Evolutionary conservation across 2,888 invertebrate genomes (phyloP).

Genomic region (Thera obeliscata): DNA sequence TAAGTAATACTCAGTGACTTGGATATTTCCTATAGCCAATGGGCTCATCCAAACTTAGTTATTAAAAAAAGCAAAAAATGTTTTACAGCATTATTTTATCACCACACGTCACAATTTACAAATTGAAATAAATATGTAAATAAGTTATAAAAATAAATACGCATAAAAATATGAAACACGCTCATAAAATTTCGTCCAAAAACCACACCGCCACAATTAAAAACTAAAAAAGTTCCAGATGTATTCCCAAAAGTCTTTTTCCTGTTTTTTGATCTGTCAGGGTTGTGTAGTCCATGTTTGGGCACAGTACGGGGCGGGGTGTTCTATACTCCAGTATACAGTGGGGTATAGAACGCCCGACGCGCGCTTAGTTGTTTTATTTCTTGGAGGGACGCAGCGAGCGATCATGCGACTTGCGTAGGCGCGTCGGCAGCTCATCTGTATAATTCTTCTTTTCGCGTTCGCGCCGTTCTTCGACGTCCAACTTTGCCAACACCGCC

Average conservation of each 20-base stretch:
- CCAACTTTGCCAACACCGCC: slow-evolving; percentile 60
- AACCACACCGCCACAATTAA: slow-evolving; percentile 38
- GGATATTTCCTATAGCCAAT: no score
- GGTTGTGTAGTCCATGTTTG: slow-evolving; percentile 2
- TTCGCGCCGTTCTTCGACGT: slow-evolving; percentile 60
- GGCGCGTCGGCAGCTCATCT: slow-evolving; percentile 71
- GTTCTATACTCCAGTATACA: slow-evolving; percentile 10
- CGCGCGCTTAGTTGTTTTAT: slow-evolving; percentile 37
- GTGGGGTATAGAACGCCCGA: slow-evolving; percentile 11
- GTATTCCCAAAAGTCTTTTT: neutral
- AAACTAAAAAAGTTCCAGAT: slow-evolving; percentile 8
- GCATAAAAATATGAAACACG: slow-evolving; percentile 34
- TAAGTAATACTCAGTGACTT: no score
- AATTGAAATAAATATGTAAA: slow-evolving; percentile 50
- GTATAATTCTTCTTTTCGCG: slow-evolving; percentile 59
- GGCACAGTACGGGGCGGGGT: slow-evolving; percentile 1
- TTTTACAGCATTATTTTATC: slow-evolving; percentile 50
- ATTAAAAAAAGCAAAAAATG: slow-evolving; percentile 27
- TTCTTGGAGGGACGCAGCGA: slow-evolving; percentile 51
- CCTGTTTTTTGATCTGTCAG: neutral
- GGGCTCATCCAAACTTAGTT: no score
- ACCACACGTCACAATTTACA: slow-evolving; percentile 37
- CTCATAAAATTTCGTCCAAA: slow-evolving; percentile 34
- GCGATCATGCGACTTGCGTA: slow-evolving; percentile 64
- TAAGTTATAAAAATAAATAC: slow-evolving; percentile 54